These are phyloP conservation scores for Holothuria glaberrima DNA, from an alignment of 35 echinoderm and acorn worm genomes.

Conservation along the genomic window DNA sequence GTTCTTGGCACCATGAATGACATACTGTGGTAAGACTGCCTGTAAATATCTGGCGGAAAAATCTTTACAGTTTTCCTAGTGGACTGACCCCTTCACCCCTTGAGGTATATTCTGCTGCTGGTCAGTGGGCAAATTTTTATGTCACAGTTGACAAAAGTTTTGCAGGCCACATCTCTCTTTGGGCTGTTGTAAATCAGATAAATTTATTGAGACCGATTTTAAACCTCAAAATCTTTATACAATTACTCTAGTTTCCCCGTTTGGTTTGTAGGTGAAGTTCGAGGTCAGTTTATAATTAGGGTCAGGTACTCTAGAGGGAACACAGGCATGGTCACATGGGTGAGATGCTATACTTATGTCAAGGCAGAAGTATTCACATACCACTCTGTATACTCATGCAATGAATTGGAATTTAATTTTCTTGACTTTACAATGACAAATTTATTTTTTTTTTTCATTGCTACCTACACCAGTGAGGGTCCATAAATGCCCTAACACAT, in stretches of 20 bases:
- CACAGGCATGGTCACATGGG: too few relatives aligned
- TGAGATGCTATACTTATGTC: too few relatives aligned
- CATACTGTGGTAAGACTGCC: background rate
- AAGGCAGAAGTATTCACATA: too few relatives aligned
- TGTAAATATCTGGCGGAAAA: background rate
- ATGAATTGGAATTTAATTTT: too few relatives aligned
- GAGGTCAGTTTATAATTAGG: constrained; percentile 8
- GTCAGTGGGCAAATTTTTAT: constrained; percentile 9
- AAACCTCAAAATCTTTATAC: constrained; percentile 18
- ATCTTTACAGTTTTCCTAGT: too few relatives aligned
- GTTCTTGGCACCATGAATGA: background rate
- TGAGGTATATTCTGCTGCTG: constrained; percentile 1
- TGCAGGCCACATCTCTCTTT: background rate
- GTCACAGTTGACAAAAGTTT: constrained; percentile 24
- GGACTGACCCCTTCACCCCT: constrained; percentile 6
- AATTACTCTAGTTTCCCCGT: constrained; percentile 19
- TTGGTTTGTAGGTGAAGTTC: constrained; percentile 3
- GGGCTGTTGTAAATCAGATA: background rate
- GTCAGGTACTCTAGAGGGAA: too few relatives aligned
- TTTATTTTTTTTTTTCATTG: too few relatives aligned
- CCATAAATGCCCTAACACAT: too few relatives aligned
- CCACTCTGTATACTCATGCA: too few relatives aligned
- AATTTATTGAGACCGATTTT: background rate
- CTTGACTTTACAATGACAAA: too few relatives aligned
- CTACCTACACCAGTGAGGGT: too few relatives aligned